These are phyloP conservation scores for Boloria euphrosyne DNA, from an alignment of 2,888 invertebrate species.

Conservation along the genomic window DNA sequence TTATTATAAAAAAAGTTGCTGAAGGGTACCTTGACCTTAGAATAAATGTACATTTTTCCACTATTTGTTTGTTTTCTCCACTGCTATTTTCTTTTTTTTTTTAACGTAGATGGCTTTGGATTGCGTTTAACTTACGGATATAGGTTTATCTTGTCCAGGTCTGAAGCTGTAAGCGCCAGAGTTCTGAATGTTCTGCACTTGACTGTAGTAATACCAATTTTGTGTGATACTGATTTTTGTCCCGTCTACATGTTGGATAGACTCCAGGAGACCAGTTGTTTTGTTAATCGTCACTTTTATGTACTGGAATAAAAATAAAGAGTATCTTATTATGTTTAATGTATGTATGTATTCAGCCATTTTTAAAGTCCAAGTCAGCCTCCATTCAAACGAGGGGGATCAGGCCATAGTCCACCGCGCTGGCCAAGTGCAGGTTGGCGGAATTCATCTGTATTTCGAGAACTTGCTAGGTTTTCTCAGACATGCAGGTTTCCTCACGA, in stretches of 20 bases:
- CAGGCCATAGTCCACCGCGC: no score
- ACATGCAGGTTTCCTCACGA: no score
- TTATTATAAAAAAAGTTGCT: no score
- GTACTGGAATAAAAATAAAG: conserved; percentile 53
- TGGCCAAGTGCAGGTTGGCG: no score
- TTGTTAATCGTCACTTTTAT: conserved; percentile 64
- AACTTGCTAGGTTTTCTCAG: no score
- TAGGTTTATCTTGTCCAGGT: conserved; percentile 65
- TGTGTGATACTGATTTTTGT: conserved; percentile 57
- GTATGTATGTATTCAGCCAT: neutral
- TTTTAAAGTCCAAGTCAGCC: neutral
- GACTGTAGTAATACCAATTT: conserved; percentile 82
- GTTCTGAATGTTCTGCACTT: conserved; percentile 71
- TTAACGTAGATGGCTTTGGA: no score
- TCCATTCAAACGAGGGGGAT: no score
- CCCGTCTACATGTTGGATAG: conserved; percentile 67
- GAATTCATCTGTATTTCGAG: no score
- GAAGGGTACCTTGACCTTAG: no score
- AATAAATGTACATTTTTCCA: no score
- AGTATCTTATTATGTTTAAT: neutral
- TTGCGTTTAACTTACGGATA: conserved; percentile 50
- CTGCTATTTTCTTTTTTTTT: no score
- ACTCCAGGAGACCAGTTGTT: conserved; percentile 63
- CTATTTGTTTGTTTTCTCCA: neutral
- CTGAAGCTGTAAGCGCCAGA: conserved; percentile 88